Evolutionary conservation across 2,888 invertebrate genomes (phyloP).

Genomic region (Cephus spinipes): DNA sequence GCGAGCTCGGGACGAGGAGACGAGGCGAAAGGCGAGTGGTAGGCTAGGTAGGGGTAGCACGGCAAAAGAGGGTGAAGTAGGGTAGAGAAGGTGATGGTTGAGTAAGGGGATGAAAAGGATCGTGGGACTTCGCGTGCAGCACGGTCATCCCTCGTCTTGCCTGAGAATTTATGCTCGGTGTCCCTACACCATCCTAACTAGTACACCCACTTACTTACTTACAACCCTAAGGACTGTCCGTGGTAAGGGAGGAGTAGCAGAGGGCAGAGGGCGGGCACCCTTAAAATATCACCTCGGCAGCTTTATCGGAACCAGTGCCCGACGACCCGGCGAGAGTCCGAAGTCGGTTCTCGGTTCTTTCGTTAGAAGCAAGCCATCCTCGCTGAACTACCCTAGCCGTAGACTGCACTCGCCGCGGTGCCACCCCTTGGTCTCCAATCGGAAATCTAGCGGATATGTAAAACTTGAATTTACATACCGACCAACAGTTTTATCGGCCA

Average conservation of each 20-base stretch:
- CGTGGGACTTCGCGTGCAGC: constrained; percentile 59
- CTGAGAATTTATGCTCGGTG: constrained; percentile 64
- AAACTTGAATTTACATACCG: constrained; percentile 49
- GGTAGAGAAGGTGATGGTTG: constrained; percentile 7
- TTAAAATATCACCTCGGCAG: constrained; percentile 61
- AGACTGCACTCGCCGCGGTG: not conserved
- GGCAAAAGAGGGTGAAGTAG: not conserved
- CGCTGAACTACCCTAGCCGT: constrained; percentile 3
- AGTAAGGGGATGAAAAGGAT: constrained; percentile 39
- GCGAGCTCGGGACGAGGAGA: not conserved
- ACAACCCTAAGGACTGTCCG: constrained; percentile 40
- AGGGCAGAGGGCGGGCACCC: constrained; percentile 46
- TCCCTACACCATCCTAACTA: constrained; percentile 64
- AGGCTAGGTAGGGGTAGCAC: not conserved
- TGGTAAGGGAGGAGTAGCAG: not conserved
- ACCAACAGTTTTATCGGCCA: constrained; percentile 46
- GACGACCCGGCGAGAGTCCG: constrained; percentile 23
- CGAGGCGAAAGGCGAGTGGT: not conserved
- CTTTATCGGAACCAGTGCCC: constrained; percentile 40
- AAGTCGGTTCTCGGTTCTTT: constrained; percentile 23
- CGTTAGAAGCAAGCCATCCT: not conserved
- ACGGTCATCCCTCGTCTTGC: constrained; percentile 63
- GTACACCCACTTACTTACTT: constrained; percentile 65
- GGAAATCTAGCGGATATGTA: constrained; percentile 36
- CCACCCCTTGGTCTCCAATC: constrained; percentile 27